Base-by-base conservation (phyloP, 2,888 invertebrate genomes). In the Nemotelus nigrinus region DNA sequence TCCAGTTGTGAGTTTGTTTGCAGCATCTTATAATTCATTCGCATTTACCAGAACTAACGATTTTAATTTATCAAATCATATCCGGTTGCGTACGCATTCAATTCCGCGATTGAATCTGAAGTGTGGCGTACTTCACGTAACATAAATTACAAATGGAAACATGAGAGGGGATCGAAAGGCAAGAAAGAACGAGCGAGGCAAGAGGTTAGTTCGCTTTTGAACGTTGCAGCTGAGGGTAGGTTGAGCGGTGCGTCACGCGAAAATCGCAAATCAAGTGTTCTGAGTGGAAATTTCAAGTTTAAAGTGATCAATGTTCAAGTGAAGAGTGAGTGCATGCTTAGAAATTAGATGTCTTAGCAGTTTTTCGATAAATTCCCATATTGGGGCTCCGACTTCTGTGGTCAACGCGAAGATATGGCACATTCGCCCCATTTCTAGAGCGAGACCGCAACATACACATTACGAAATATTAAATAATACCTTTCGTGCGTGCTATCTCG, bases 391-490 rank as follows among this genome's bases (percentile, higher is more conserved):
- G 55, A 70, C 63, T 74, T 74, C 63, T 60, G 58, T 60, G 72
- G 72, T 60, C 72, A 72, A 72, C 74, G 60, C 63, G 48, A 60
- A 74, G 53, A 74, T 74, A 60, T 74, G 63, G 60, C 60, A 74
- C 63, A 63, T 39, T 74, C 58, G 74, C 74, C 74, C 74, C 63
- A 60, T 48, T 43, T 60, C 41, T 25, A 60, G 74, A 74, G 41
- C 74, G 74, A 60, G 74, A 60, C 57, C 41, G 63, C 74, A 44
- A 41, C 8, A n/a, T 48, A n/a, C 10, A 3, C 48, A 67, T 48
- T 67, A 67, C 67, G 67, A 48, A 47, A 43, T 70, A 70, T 70
- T 70, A 70, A 70, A 70, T 70, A 70, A 70, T 70, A 70, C 70
- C 10, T 55, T 43, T 5, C 55, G 8, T 43, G 25, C 43, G 39